Conservation (phyloP, 2,113 vertebrate species). For the Entosphenus tridentatus region DNA sequence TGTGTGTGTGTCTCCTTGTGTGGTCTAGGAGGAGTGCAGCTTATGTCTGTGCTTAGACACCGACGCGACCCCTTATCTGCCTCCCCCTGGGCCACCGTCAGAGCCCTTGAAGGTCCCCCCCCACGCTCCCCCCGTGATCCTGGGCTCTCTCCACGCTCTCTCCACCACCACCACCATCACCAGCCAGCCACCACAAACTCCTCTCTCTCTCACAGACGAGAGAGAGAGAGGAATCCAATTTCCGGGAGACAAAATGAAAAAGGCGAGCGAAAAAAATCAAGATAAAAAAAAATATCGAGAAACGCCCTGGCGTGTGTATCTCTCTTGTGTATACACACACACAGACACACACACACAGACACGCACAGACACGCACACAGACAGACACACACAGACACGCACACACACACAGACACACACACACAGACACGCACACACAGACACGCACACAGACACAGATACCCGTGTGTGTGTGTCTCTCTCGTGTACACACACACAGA, state of each 20-base stretch:
- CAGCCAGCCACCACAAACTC: too few relatives aligned
- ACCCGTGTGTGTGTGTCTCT: neutral
- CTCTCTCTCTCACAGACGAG: too few relatives aligned
- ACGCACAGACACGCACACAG: neutral
- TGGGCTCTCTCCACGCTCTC: too few relatives aligned
- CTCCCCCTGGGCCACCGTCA: too few relatives aligned
- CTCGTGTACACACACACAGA: neutral
- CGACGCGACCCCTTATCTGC: too few relatives aligned
- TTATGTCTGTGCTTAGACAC: too few relatives aligned
- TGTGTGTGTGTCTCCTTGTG: too few relatives aligned
- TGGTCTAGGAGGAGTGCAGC: too few relatives aligned
- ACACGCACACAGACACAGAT: neutral
- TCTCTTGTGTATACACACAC: neutral
- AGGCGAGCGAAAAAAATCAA: neutral
- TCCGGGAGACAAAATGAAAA: neutral
- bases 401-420: slow-evolving; percentile 3
- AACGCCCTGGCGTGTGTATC: neutral
- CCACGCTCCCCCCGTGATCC: too few relatives aligned
- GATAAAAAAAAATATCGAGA: neutral
- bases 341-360: neutral
- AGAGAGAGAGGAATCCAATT: neutral
- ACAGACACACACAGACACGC: slow-evolving; percentile 2
- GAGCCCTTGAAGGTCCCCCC: too few relatives aligned
- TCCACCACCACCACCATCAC: too few relatives aligned
- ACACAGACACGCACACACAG: slow-evolving; percentile 1